Base-by-base conservation (phyloP, 2,888 invertebrate species). In the Cordylochernes scorpioides region DNA sequence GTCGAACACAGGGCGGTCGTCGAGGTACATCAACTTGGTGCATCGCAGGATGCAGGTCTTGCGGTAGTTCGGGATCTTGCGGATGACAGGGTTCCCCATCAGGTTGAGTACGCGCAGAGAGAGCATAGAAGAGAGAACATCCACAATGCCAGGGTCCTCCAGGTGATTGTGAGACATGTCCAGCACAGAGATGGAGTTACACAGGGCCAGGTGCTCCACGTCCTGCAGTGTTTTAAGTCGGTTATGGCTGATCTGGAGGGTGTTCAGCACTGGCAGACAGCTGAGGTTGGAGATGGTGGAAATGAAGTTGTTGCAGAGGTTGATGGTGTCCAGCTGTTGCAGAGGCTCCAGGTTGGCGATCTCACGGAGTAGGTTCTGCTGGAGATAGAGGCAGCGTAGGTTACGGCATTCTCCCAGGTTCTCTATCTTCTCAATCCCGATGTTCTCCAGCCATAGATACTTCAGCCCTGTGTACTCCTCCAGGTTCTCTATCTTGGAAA, bases 381-480 rank as follows among this genome's bases (percentile, higher is more conserved):
- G 84, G 1, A 91, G 56, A 46, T 74, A 88, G 2, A 91, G 59
- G 46, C 82, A 77, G 38, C 69, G 65, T 3, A 91, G 52, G 40
- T 73, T 63, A 1, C 53, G 54, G 45, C 77, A 71, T 15, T 68
- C 63, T 5, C 73, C 68, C 27, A 86, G 55, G 32, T 84, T 84
- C 47, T 78, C 71, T 29, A 91, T 82, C 45, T 63, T 61, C 17
- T 63, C 58, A 22, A 91, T 73, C 1, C 80, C 84, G 54, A 91
- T 91, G 48, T 71, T 73, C 52, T 88, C 82, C 27, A 91, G 57
- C 70, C 86, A 91, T 3, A 91, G 60, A 44, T 80, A 80, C 53
- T 72, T 78, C 1, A 91, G 58, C 0, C 75, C 78, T 0, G 74
- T 78, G 49, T 88, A 91, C 44, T 80, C 80, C 37, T 84, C 80